A percentile compares a stretch with the other conserved stretches of the same genome.
Evolutionary conservation across 2,113 vertebrate species (phyloP).

Genomic region (Ageneiosus marmoratus): DNA sequence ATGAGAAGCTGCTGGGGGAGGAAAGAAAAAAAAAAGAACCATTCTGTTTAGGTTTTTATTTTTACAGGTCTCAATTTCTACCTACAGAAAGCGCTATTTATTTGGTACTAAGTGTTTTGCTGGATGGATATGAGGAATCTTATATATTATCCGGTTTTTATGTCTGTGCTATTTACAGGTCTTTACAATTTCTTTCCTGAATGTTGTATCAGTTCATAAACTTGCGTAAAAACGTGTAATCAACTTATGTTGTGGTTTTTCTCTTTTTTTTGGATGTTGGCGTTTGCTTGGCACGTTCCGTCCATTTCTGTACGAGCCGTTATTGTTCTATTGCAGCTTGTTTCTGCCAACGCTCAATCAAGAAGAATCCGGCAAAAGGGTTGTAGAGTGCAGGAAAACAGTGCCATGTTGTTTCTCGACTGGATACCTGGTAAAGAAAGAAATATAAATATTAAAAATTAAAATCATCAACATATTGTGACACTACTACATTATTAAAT

Average conservation of each 20-base stretch:
- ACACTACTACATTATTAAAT: not conserved
- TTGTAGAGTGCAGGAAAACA: slow-evolving; percentile 97
- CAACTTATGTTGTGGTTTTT: slow-evolving; percentile 65
- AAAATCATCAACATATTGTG: not conserved
- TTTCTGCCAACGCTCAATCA: slow-evolving; percentile 88
- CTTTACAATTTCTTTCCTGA: slow-evolving; percentile 99
- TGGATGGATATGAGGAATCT: slow-evolving; percentile 85
- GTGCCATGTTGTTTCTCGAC: slow-evolving; percentile 95
- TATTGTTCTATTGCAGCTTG: slow-evolving; percentile 88
- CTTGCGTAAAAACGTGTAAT: slow-evolving; percentile 80
- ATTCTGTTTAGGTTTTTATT: slow-evolving; percentile 75
- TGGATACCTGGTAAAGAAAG: slow-evolving; percentile 83
- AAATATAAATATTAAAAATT: slow-evolving; percentile 18
- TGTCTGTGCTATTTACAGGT: slow-evolving; percentile 99
- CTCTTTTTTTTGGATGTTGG: slow-evolving; percentile 80
- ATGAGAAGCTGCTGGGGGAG: slow-evolving; percentile 54
- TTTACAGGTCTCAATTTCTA: slow-evolving; percentile 85
- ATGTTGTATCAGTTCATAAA: slow-evolving; percentile 97
- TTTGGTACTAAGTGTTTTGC: slow-evolving; percentile 91
- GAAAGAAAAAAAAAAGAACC: slow-evolving; percentile 55
- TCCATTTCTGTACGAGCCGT: slow-evolving; percentile 87
- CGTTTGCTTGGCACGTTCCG: slow-evolving; percentile 90
- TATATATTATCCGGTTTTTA: slow-evolving; percentile 98
- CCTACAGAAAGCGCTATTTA: slow-evolving; percentile 83
- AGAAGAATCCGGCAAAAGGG: slow-evolving; percentile 89